Percentiles rank a stretch among this genome's conserved stretches.
These are phyloP conservation scores for Hirtodrosophila alboralis DNA, from an alignment of 2,888 invertebrate species.

Conservation along the genomic window DNA sequence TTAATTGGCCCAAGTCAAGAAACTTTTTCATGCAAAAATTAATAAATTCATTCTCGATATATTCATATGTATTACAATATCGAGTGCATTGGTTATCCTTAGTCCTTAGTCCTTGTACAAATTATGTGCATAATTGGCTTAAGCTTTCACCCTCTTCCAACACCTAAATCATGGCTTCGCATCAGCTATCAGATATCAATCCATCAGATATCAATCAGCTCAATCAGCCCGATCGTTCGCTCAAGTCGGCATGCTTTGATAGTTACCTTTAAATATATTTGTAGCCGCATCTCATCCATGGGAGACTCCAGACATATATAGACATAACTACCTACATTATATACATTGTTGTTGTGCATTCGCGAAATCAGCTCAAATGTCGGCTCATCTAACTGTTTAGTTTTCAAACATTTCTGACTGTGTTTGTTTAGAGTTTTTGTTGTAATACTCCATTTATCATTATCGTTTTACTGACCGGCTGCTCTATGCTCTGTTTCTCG, in stretches of 20 bases:
- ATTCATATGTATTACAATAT: conserved; percentile 18
- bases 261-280: conserved; percentile 25
- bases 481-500: conserved; percentile 67
- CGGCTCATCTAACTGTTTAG: conserved; percentile 44
- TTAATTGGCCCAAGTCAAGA: conserved; percentile 11
- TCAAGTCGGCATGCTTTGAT: conserved; percentile 69
- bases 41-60: conserved; percentile 45
- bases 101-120: conserved; percentile 16
- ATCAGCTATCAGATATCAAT: conserved; percentile 17
- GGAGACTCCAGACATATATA: conserved; percentile 11
- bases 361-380: conserved; percentile 34
- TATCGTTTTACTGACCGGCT: conserved; percentile 60
- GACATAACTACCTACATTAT: conserved; percentile 30
- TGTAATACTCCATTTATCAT: conserved; percentile 22
- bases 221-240: conserved; percentile 43
- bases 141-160: conserved; percentile 11
- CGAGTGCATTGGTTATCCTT: conserved; percentile 47
- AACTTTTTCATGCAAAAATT: conserved; percentile 15
- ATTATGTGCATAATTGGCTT: conserved; percentile 30
- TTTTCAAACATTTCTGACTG: conserved; percentile 35
- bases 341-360: conserved; percentile 54
- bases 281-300: conserved; percentile 35
- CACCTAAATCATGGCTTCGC: conserved; percentile 21
- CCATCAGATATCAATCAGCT: too few species aligned
- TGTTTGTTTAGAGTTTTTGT: conserved; percentile 51